Base-by-base conservation (phyloP, 2,888 invertebrate genomes). In the Hermaeophaga mercurialis region DNA sequence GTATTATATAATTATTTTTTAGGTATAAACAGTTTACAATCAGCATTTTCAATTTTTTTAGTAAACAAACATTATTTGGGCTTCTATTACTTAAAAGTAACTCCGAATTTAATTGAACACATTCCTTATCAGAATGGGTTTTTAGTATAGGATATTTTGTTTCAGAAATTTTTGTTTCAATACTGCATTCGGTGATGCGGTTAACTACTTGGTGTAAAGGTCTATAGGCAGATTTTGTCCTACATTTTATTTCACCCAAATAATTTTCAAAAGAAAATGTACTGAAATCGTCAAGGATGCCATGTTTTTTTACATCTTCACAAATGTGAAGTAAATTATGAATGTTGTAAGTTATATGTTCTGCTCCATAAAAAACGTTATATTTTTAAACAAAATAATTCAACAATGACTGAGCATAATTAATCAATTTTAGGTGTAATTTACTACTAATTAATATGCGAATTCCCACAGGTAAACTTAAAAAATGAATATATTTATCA, bases 251-350 rank as follows among this genome's bases (percentile, higher is more conserved):
- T 15, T 38, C 17, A n/a, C 18, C 18, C 8, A 38, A 38, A 38
- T 38, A 38, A 38, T 38, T 38, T 38, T 38, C 38, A 38, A 38
- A 38, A 6, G 38, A 17, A 15, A 38, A 38, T n/a, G 38, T 8
- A 9, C 17, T 15, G 18, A 38, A 38, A 18, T 38, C 17, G 17
- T 38, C 38, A 2, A 38, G 18, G 17, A 17, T 1, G 1, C 38
- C 38, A 38, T 9, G 17, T 8, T 18, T 14, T n/a, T 38, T 9
- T 1, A 38, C 38, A n/a, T 38, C 38, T 4, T 38, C 38, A 15
- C 17, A 15, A 18, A 38, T 8, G 17, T 38, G 38, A 18, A 17
- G 7, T 38, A 38, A 38, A 15, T 15, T 38, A 12, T 38, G 38
- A 6, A 38, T 17, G 17, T 38, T 38, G n/a, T 38, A 38, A 15